Conservation (phyloP, 2,113 vertebrate genomes). For the Fukomys damarensis region DNA sequence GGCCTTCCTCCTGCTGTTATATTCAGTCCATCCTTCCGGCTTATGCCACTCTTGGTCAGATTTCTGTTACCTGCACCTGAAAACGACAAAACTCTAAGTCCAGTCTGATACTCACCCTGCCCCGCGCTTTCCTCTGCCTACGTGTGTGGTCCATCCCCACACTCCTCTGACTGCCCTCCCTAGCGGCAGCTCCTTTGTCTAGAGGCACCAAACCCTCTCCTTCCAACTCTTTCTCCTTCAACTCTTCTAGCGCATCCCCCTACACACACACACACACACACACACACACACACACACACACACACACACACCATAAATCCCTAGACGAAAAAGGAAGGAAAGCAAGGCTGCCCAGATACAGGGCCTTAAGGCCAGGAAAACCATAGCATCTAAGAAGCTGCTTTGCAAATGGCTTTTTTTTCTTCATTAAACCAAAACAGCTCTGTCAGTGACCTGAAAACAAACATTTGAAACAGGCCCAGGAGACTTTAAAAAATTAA, state of each 20-base stretch:
- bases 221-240: neutral
- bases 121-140: neutral
- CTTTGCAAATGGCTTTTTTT: slow-evolving; percentile 33
- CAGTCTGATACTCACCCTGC: neutral
- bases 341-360: neutral
- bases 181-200: neutral
- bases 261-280: too few species aligned
- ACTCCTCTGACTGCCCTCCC: neutral
- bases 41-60: neutral
- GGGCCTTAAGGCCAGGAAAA: neutral
- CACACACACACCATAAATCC: neutral
- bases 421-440: slow-evolving; percentile 42
- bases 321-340: neutral
- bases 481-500: slow-evolving; percentile 61
- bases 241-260: neutral
- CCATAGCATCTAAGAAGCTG: neutral
- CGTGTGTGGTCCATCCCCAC: neutral
- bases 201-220: neutral
- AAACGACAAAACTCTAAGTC: neutral
- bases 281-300: too few species aligned
- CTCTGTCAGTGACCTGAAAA: slow-evolving; percentile 61
- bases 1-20: neutral
- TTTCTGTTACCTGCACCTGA: neutral
- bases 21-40: neutral
- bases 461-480: slow-evolving; percentile 40